phyloP scores from a whole-genome alignment of 2,888 invertebrate genomes.

The Morpho deidamia region DNA sequence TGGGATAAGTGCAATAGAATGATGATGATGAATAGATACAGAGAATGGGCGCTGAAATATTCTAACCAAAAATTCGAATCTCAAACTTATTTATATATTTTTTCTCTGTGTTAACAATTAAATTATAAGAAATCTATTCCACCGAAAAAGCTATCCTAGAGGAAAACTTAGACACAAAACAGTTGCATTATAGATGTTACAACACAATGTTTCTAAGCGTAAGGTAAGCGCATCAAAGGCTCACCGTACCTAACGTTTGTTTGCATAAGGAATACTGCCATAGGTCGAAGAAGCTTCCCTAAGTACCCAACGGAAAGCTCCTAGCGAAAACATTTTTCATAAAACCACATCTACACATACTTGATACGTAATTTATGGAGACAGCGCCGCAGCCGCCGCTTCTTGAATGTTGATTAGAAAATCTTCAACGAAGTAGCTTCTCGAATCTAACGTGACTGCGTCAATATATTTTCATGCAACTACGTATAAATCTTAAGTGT shows the following conservation, averaged over 20 bases:
- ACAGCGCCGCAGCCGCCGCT: constrained; percentile 54
- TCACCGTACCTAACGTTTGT: constrained; percentile 50
- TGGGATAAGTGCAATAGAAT: too few species aligned
- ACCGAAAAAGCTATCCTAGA: too few species aligned
- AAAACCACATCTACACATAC: constrained; percentile 64
- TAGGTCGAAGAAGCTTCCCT: constrained; percentile 37
- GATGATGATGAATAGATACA: too few species aligned
- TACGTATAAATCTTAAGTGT: constrained; percentile 17
- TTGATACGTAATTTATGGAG: constrained; percentile 74
- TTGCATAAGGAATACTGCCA: constrained; percentile 43
- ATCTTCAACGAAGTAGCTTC: constrained; percentile 40
- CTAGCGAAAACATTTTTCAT: constrained; percentile 70
- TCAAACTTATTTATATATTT: too few species aligned
- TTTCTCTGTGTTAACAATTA: too few species aligned
- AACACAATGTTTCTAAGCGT: constrained; percentile 23
- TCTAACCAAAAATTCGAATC: too few species aligned
- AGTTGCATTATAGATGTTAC: too few species aligned
- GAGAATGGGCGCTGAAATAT: too few species aligned
- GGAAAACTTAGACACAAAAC: too few species aligned
- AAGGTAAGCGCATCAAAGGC: constrained; percentile 46
- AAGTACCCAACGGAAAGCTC: constrained; percentile 43
- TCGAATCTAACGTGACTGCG: constrained; percentile 36
- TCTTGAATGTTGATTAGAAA: constrained; percentile 71
- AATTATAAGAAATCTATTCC: too few species aligned
- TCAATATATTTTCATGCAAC: constrained; percentile 27